Base-by-base conservation (phyloP, 2,797 vertebrate species). In the Myotis pilosus region DNA sequence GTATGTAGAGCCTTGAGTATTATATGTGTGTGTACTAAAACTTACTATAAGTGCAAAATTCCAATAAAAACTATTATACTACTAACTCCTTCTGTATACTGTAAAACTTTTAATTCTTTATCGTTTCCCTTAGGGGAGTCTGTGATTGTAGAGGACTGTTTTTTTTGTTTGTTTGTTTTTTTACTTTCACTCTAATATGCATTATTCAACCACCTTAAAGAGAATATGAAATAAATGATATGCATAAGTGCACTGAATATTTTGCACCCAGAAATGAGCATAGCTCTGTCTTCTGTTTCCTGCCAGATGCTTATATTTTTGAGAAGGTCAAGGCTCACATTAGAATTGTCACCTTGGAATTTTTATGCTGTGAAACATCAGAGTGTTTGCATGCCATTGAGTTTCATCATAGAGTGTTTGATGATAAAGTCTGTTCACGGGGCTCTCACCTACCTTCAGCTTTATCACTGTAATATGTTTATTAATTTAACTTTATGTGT, bases 231-330 rank as follows among this genome's bases (percentile, higher is more conserved):
- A 88, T 82, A 62, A 93, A 87, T 87, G 75, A 88, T 64, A 17
- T 36, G 11, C 66, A 5, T 68, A 72, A 80, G 19, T 2, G 20
- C 44, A 64, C 84, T 81, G 22, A 75, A 28, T 30, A 57, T 82
- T 94, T 92, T 87, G 13, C n/a, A 85, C 51, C 17, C 53, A 85
- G 38, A 89, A 89, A 71, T 66, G 28, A 94, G 20, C 11, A 80
- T 49, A 69, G 13, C 38, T 87, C n/a, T 25, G 11, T 74, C n/a
- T 78, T 49, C 72, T 80, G 28, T 36, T 79, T 74, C 47, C 36
- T 1, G 11, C 44, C 76, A 89, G 20, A 72, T 69, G 36, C 68
- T 94, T 84, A 1, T 75, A n/a, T 89, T 94, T 96, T 94, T 83
- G 16, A 92, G 38, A 84, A 19, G 11, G 30, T 4, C 25, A 69